Conservation (phyloP, 1,140 invertebrate genomes). For the Chlorops oryzae region DNA sequence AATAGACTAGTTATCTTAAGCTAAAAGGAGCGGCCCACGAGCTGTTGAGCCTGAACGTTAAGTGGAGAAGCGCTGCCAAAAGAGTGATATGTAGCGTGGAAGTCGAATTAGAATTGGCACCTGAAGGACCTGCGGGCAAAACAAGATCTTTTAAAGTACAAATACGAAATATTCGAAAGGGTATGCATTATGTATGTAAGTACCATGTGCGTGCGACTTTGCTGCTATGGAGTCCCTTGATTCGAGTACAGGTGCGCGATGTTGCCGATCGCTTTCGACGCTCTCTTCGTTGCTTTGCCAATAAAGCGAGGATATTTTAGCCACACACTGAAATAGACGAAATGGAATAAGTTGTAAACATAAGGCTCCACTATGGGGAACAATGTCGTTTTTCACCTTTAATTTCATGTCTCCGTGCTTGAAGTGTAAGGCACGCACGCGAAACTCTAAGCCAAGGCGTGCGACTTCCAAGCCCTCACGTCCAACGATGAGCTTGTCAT, state of each 20-base stretch:
- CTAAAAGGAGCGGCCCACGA: too few relatives aligned
- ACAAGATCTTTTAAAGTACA: too few relatives aligned
- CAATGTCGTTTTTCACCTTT: conserved; percentile 56
- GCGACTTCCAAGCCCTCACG: conserved; percentile 61
- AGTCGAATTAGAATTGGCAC: too few relatives aligned
- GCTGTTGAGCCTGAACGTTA: not conserved
- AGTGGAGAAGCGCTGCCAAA: too few relatives aligned
- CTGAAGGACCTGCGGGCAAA: too few relatives aligned
- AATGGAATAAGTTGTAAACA: too few relatives aligned
- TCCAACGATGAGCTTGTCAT: conserved; percentile 35
- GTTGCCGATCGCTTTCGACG: conserved; percentile 62
- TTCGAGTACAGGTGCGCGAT: conserved; percentile 59
- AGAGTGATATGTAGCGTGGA: too few relatives aligned
- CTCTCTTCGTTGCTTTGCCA: conserved; percentile 77
- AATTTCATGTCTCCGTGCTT: conserved; percentile 75
- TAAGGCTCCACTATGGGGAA: too few relatives aligned
- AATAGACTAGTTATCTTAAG: too few relatives aligned
- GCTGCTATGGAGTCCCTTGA: conserved; percentile 53
- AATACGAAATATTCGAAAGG: too few relatives aligned
- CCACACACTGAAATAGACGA: conserved; percentile 58
- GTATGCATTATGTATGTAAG: too few relatives aligned
- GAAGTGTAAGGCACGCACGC: conserved; percentile 69
- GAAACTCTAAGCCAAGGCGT: conserved; percentile 65
- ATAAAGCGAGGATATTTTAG: conserved; percentile 77
- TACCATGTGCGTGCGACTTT: conserved; percentile 52